Conservation (phyloP, 2,113 vertebrate species). For the Climacteris rufus region DNA sequence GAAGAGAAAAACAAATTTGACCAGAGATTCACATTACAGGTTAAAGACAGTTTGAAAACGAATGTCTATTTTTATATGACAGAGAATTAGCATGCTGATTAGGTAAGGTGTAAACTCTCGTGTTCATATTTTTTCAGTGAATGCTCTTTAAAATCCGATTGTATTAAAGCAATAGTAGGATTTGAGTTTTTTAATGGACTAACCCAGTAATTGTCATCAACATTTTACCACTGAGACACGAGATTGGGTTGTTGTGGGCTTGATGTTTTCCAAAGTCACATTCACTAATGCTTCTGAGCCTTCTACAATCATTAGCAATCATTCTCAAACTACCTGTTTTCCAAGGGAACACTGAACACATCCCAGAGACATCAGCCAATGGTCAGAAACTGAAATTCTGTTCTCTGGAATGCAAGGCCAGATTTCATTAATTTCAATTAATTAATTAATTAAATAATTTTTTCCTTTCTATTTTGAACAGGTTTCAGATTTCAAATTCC, state of each 20-base stretch:
- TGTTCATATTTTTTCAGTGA: not conserved
- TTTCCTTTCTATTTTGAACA: not conserved
- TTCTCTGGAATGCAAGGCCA: not conserved
- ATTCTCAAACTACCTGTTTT: not conserved
- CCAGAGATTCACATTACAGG: not conserved
- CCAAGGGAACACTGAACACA: not conserved
- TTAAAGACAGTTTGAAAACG: not conserved
- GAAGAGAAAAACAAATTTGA: not conserved
- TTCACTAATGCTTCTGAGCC: not conserved
- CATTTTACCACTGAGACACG: not conserved
- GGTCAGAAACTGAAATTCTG: not conserved
- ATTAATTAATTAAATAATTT: too few relatives aligned
- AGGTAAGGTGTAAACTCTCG: not conserved
- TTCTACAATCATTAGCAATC: not conserved
- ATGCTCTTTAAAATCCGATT: not conserved
- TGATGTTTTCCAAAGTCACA: not conserved
- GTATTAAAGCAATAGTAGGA: not conserved
- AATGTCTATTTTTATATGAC: not conserved
- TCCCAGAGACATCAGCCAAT: not conserved
- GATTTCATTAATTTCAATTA: not conserved
- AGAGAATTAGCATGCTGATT: not conserved
- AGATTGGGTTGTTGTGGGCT: not conserved
- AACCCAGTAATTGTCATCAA: not conserved
- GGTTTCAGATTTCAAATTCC: not conserved
- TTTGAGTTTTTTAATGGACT: not conserved